Evolutionary conservation across 2,888 invertebrate genomes (phyloP), one percentile per base, ranked within the genome.

Genomic region (Chaetogeoica ovagalla): DNA sequence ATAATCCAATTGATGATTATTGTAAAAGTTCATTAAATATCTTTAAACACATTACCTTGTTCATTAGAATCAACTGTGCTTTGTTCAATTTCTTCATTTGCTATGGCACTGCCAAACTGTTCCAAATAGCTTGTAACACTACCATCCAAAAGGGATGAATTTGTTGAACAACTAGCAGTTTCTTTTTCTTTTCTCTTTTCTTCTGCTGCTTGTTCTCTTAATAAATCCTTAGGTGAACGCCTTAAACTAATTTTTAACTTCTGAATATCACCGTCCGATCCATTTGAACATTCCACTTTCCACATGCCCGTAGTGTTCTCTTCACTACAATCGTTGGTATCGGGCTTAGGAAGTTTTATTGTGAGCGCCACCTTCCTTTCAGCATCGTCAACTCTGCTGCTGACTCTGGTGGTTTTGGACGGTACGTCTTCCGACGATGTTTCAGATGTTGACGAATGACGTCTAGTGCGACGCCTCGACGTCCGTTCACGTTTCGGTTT

Each of bases 221-320:
- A n/a, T 48, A 79, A 71, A 79, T 79, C 79, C 43, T 79, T 79
- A 23, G 83, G 81, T 19, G 83, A 83, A 59, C 84, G 82, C 59
- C 83, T 83, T n/a, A 84, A 82, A 81, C 84, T 84, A 37, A 84
- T 84, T 79, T 84, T 84, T 52, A 85, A 81, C 79, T 85, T 85
- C 68, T 84, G 84, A 48, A 85, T 84, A 82, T 84, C 84, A 19
- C 84, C 84, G 60, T 84, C 84, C 30, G 83, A 83, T 21, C 84
- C 87, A 83, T 87, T 87, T 0, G 87, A 86, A 83, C 87, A 86
- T 72, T 87, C 87, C 11, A 88, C 87, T 85, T 88, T 87, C 88
- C 88, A 88, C 37, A 87, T 86, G 6, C 11, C 81, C 5, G 81
- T 71, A 1, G 79, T 62, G 3, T 63, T 79, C n/a, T 79, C 79